Evolutionary conservation across 2,113 vertebrate genomes (phyloP), one percentile per base, ranked within the genome.

Genomic region (Gadus chalcogrammus): DNA sequence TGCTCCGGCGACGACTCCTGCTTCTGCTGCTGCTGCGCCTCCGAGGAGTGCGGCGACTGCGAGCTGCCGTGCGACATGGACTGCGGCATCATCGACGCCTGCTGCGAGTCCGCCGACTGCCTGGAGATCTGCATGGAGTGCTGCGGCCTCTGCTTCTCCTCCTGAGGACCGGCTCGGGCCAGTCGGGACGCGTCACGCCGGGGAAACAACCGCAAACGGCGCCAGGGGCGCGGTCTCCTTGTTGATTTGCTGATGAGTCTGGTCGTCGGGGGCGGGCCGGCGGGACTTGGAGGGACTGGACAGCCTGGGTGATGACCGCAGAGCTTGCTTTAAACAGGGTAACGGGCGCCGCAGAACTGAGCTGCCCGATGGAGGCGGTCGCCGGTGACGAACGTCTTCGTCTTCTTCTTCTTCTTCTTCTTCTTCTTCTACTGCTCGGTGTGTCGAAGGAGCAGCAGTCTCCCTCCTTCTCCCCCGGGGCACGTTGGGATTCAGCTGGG

Each of bases 101-200:
- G 97, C 93, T 99, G 97, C 68, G 97, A 99, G 92, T 99, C 97
- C 0, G 96, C 97, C 0, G 97, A 99, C 93, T 99, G 97, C 90
- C 93, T 99, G 81, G 97, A 99, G 92, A 99, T 99, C 91, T 99
- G 97, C 87, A 99, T 99, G 97, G 97, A 99, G 91, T 99, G 97
- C 90, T 99, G 97, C 2, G 97, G 97, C 64, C 94, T 99, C 74
- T 99, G 97, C 90, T 98, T 99, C 90, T 98, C 97, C 82, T 98
- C 97, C 84, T 99, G 93, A 97, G 84, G 68, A 31, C 20, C 9
- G 15, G 15, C 15, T 15, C 31, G n/a, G 65, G 6, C 27, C 1
- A 2, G 8, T 0, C 17, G 15, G 69, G 71, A 28, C 27, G 67
- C 71, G 60, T 66, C 16, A 42, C 64, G 53, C 67, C 15, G 58